Percentiles rank a stretch among this genome's conserved stretches.
Conservation (phyloP, 2,888 invertebrate genomes). For the Branchipolynoe longqiensis region DNA sequence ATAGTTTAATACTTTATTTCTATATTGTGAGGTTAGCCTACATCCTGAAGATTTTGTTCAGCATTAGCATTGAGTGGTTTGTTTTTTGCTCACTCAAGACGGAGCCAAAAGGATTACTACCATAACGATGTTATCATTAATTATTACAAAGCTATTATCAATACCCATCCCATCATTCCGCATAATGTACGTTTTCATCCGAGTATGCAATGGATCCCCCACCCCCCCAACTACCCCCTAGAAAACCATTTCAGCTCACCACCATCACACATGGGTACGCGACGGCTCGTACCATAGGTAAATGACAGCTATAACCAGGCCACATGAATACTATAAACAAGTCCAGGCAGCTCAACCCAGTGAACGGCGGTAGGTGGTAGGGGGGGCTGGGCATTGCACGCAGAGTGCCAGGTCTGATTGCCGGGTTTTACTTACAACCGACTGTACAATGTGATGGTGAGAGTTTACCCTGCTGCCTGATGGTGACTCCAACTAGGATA, state of each 20-base stretch:
- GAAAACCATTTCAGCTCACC: slow-evolving; percentile 18
- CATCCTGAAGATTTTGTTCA: slow-evolving; percentile 49
- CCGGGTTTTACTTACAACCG: slow-evolving; percentile 18
- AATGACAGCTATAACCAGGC: slow-evolving; percentile 10
- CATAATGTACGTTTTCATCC: slow-evolving; percentile 12
- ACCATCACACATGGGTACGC: background rate
- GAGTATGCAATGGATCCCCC: slow-evolving; percentile 43
- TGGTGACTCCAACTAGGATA: background rate
- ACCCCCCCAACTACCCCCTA: too few species aligned
- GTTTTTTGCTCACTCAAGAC: slow-evolving; percentile 48
- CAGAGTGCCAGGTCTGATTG: background rate
- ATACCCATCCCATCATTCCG: slow-evolving; percentile 33
- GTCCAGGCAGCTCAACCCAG: slow-evolving; percentile 56
- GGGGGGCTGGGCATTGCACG: background rate
- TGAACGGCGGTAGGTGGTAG: slow-evolving; percentile 39
- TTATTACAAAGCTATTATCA: slow-evolving; percentile 49
- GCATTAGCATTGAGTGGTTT: slow-evolving; percentile 52
- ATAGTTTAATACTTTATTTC: slow-evolving; percentile 34
- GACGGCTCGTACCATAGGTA: background rate
- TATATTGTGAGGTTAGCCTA: slow-evolving; percentile 44
- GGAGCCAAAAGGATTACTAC: slow-evolving; percentile 47
- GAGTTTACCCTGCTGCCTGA: background rate
- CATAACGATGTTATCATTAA: slow-evolving; percentile 46
- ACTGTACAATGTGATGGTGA: slow-evolving; percentile 16
- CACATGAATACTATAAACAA: slow-evolving; percentile 11